Conservation (phyloP, 2,113 vertebrate genomes). For the Eulemur rufifrons region DNA sequence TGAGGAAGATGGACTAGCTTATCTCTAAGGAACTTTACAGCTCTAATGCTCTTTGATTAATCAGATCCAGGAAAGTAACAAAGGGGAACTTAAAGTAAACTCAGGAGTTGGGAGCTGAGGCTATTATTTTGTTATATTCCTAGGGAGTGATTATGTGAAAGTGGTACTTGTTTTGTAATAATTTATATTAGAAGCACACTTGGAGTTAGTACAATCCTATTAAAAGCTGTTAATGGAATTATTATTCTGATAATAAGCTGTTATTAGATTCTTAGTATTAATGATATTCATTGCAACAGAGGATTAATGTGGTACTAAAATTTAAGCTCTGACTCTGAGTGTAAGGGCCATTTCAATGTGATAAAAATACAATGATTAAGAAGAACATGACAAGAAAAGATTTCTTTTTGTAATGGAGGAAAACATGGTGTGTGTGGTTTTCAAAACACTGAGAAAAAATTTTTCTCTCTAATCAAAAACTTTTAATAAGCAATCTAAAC, state of each 20-base stretch:
- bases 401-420: not conserved
- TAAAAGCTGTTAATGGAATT: conserved; percentile 67
- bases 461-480: not conserved
- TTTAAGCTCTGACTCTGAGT: not conserved
- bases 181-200: conserved; percentile 38
- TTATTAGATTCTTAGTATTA: conserved; percentile 57
- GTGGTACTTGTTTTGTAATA: conserved; percentile 44
- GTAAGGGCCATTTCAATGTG: conserved; percentile 2
- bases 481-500: not conserved
- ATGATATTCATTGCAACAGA: conserved; percentile 56
- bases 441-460: not conserved
- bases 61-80: not conserved
- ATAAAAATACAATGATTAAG: conserved; percentile 29
- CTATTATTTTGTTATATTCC: conserved; percentile 18
- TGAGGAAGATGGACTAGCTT: not conserved
- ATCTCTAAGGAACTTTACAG: not conserved
- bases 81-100: conserved; percentile 1
- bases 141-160: conserved; percentile 12
- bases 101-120: not conserved
- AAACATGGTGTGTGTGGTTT: not conserved
- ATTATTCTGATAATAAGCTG: conserved; percentile 60
- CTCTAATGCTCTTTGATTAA: not conserved
- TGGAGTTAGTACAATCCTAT: conserved; percentile 45
- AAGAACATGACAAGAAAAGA: conserved; percentile 17
- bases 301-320: conserved; percentile 49